Base-by-base conservation (phyloP, 2,113 vertebrate genomes). In the Podocnemis expansa region DNA sequence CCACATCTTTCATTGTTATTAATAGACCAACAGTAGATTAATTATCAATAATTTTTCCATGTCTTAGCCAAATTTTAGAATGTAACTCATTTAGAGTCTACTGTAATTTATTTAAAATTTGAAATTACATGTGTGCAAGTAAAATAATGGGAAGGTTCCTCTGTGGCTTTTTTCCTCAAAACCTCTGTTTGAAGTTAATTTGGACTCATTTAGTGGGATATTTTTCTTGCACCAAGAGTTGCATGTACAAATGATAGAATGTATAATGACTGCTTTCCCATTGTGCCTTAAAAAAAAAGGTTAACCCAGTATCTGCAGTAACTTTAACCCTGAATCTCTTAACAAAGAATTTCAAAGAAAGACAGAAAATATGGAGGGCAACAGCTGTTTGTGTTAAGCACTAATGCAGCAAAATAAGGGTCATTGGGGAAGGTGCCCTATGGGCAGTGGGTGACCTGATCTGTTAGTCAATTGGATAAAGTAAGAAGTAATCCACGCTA, bases 151-250 rank as follows among this genome's bases (percentile, higher is more conserved):
- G 45, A 52, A 51, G 41, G 84, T 63, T 84, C 56, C 85, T 78
- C 25, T 25, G 41, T 45, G 41, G 73, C 41, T 7, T 76, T 76
- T 45, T 76, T 14, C 73, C 93, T 82, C 88, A 21, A 73, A 29
- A 82, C 88, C 73, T 95, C 94, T 95, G 82, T 94, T 94, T 93
- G 91, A 91, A 87, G 89, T 94, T 95, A 75, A 91, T 94, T 97
- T 96, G 93, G 91, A 78, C 87, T 90, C 92, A 93, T 67, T 93
- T 27, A 75, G 82, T 41, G 93, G 93, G 75, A 93, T 47, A 8
- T 49, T 87, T 78, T 93, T 58, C 58, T 80, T 52, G 78, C 73
- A 11, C 58, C 75, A 54, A 12, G 54, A 82, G 17, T 87, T 86
- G 49, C 2, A 76, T 55, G n/a, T 49, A 45, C 24, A 58, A 86